These are phyloP conservation scores for Andinoacara biseriatus DNA, from an alignment of 2,113 vertebrate genomes.

Conservation along the genomic window DNA sequence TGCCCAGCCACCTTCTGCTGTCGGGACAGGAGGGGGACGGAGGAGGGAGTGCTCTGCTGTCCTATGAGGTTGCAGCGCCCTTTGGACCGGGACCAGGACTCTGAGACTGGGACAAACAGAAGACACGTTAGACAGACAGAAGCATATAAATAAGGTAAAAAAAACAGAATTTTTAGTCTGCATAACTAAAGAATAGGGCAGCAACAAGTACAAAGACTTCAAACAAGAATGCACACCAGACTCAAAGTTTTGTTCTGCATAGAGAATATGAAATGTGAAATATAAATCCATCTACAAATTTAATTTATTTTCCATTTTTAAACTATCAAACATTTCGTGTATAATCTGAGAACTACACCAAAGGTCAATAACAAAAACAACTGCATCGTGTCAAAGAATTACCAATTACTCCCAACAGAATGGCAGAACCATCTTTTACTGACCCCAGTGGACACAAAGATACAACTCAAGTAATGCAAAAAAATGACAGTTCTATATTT, in stretches of 20 bases:
- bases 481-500: too few relatives aligned
- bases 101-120: slow-evolving; percentile 69
- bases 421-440: too few relatives aligned
- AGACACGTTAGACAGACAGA: slow-evolving; percentile 9
- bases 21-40: slow-evolving; percentile 78
- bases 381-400: too few relatives aligned
- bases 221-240: slow-evolving; percentile 42
- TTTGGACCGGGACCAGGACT: slow-evolving; percentile 88
- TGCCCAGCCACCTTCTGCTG: slow-evolving; percentile 87
- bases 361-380: not conserved
- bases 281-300: not conserved
- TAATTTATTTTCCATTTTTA: not conserved
- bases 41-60: slow-evolving; percentile 84
- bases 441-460: too few relatives aligned
- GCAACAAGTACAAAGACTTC: not conserved
- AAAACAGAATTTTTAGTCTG: slow-evolving; percentile 11
- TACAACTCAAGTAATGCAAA: too few relatives aligned
- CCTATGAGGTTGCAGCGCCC: slow-evolving; percentile 84
- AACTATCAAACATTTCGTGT: too few relatives aligned
- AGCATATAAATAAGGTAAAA: not conserved
- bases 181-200: not conserved
- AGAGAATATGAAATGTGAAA: not conserved
- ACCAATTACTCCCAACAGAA: too few relatives aligned
- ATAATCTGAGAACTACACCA: too few relatives aligned
- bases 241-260: not conserved